A percentile compares a stretch with the other conserved stretches of the same genome.
These are phyloP conservation scores for Ptychochromis oligacanthus DNA, from an alignment of 2,113 vertebrate genomes.

Conservation along the genomic window DNA sequence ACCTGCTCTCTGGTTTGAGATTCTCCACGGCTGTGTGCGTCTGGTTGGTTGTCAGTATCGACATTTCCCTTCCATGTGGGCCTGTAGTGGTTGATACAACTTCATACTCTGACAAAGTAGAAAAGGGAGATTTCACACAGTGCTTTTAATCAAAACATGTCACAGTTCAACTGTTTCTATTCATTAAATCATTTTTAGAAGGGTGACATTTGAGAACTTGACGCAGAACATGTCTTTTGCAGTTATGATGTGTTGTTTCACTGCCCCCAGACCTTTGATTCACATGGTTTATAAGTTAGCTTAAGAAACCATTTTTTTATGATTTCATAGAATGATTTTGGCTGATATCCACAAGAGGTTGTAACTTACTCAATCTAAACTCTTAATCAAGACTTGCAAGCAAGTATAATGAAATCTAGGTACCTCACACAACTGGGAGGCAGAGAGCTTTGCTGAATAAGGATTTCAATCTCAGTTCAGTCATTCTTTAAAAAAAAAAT, in stretches of 20 bases:
- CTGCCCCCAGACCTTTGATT: not conserved
- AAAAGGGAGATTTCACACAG: not conserved
- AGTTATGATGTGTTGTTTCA: not conserved
- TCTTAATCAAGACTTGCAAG: constrained; percentile 5
- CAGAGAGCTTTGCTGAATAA: not conserved
- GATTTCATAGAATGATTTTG: not conserved
- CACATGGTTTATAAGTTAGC: not conserved
- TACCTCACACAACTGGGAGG: not conserved
- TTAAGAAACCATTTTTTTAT: not conserved
- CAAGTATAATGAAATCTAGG: not conserved
- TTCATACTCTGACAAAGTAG: constrained; percentile 85
- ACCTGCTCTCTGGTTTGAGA: constrained; percentile 94
- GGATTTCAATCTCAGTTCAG: not conserved
- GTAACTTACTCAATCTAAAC: no score
- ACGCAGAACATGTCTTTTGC: not conserved
- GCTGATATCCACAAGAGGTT: not conserved
- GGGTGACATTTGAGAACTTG: not conserved
- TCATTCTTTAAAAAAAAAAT: not conserved
- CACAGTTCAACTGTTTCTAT: not conserved
- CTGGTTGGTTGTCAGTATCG: constrained; percentile 90
- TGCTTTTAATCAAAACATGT: not conserved
- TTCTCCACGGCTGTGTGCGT: constrained; percentile 97
- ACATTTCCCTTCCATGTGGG: constrained; percentile 84
- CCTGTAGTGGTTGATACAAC: constrained; percentile 90
- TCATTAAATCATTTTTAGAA: not conserved